Percentiles rank a stretch among this genome's conserved stretches.
Conservation (phyloP, 2,888 invertebrate genomes). For the Heliconius cydno region DNA sequence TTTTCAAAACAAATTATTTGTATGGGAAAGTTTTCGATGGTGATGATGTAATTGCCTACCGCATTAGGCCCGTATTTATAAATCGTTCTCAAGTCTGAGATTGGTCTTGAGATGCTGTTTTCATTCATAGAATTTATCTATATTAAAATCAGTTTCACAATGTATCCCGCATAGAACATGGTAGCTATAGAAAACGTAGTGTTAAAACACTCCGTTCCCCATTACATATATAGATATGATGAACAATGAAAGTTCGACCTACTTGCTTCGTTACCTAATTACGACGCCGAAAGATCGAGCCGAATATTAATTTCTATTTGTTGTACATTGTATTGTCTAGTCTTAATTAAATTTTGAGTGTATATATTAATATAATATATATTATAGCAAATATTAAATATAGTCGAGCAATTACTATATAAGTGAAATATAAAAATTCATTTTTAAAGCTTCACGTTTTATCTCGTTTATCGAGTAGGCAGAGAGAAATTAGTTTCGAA, state of each 20-base stretch:
- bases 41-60: constrained; percentile 14
- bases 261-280: too few relatives aligned
- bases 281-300: background rate
- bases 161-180: too few relatives aligned
- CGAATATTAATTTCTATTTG: constrained; percentile 16
- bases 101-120: too few relatives aligned
- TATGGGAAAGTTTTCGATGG: constrained; percentile 44
- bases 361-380: background rate
- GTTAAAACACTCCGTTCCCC: too few relatives aligned
- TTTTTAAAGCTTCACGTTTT: background rate
- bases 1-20: constrained; percentile 37
- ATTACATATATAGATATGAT: too few relatives aligned
- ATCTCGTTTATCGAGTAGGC: background rate
- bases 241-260: too few relatives aligned
- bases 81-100: too few relatives aligned
- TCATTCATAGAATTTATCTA: too few relatives aligned
- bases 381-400: background rate
- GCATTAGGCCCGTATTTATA: background rate
- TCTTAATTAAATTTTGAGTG: constrained; percentile 3
- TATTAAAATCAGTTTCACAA: too few relatives aligned
- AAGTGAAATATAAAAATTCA: too few relatives aligned
- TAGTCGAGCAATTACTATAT: background rate
- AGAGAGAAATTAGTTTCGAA: too few relatives aligned
- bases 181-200: too few relatives aligned
- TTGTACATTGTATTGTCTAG: constrained; percentile 15